Conservation (phyloP, 2,113 vertebrate species). For the Pachyramphus minor region DNA sequence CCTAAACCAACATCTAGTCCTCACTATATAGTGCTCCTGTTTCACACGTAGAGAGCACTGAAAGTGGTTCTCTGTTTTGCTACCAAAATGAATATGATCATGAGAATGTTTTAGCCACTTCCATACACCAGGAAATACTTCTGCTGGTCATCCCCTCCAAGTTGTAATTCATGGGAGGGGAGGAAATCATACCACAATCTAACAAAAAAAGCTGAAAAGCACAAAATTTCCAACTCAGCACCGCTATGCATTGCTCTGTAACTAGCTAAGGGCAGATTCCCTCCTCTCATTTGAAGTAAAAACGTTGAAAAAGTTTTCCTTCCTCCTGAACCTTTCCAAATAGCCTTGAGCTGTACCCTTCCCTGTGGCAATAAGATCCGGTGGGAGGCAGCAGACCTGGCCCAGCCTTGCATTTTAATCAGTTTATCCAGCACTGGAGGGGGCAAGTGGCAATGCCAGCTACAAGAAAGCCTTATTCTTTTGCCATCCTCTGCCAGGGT, state of each 20-base stretch:
- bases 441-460: neutral
- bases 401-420: neutral
- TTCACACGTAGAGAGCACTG: neutral
- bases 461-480: neutral
- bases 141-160: neutral
- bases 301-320: neutral
- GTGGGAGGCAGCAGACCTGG: neutral
- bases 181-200: neutral
- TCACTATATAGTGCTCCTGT: fast-evolving
- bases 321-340: neutral
- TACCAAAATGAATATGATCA: neutral
- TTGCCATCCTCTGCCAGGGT: neutral
- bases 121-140: neutral
- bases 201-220: neutral
- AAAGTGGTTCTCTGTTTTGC: neutral
- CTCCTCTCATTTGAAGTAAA: neutral
- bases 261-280: neutral
- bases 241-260: neutral
- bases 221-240: neutral
- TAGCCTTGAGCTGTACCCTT: neutral
- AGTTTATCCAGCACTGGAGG: neutral
- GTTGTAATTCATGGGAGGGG: neutral
- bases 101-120: neutral
- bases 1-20: neutral
- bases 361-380: neutral